Evolutionary conservation across 1,140 invertebrate genomes (phyloP), one percentile per base, ranked within the genome.

Genomic region (Drosophila tristis): DNA sequence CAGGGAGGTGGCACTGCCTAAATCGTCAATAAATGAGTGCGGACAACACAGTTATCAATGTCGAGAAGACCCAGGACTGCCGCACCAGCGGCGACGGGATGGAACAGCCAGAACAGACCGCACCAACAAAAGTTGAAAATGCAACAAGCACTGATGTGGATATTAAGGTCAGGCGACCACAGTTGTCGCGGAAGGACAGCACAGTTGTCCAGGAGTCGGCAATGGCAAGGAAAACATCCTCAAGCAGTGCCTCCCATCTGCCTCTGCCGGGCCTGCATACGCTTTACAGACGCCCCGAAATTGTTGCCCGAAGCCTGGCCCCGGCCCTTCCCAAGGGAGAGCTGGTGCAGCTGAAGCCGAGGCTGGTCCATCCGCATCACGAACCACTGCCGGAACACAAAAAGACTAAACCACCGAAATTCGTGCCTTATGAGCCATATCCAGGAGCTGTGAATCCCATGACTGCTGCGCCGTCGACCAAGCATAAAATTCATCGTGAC

Each of bases 341-440:
- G 23, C 60, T 91, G 6, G 61, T 91, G n/a, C 77, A 78, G 50
- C 64, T 92, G 9, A 80, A 77, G 13, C 91, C 91, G 0, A 56
- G 86, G 26, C 49, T 92, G 5, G 67, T 92, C 26, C 8, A 54
- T 49, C 0, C 20, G 1, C 26, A 55, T 0, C 42, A 66, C 0
- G 73, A 79, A 25, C 39, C 56, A 2, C 8, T 74, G 31, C 67
- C 70, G 4, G 79, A 82, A 25, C 78, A 87, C 29, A 87, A 94
- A 16, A 95, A 95, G 91, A 94, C 93, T 0, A 96, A 95, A 80
- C 95, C 95, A 79, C 96, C 96, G 2, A 97, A 96, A 90, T 98
- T 98, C 92, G 94, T 98, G 20, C 97, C 97, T 1, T 97, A 96
- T 80, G 97, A 98, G 85, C 97, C 97, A 0, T 98, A 97, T 80